These are phyloP conservation scores for Pollenia angustigena DNA, from an alignment of 2,888 invertebrate genomes.

Conservation along the genomic window DNA sequence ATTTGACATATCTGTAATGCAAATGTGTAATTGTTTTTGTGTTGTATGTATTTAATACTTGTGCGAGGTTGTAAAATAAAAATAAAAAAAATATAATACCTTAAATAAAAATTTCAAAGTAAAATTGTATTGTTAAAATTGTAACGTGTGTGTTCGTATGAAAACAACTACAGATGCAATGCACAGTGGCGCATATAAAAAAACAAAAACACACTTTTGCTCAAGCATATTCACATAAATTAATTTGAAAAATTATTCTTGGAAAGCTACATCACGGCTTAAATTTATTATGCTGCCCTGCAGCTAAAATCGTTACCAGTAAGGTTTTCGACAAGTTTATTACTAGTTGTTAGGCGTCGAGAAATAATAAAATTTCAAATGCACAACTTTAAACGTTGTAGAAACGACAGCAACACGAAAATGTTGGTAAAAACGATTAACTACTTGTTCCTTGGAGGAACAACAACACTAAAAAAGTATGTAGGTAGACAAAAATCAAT, in stretches of 20 bases:
- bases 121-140: conserved; percentile 28
- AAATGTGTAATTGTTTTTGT: conserved; percentile 5
- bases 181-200: background rate
- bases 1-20: background rate
- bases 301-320: too few species aligned
- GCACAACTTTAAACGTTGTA: too few species aligned
- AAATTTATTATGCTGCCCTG: background rate
- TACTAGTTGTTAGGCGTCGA: too few species aligned
- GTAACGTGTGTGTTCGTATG: background rate
- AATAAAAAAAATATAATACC: background rate
- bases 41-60: background rate
- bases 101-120: conserved; percentile 20
- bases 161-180: conserved; percentile 14
- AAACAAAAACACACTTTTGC: background rate
- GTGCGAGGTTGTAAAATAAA: conserved; percentile 47
- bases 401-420: too few species aligned
- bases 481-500: too few species aligned
- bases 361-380: too few species aligned
- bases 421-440: too few species aligned
- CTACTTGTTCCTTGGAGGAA: too few species aligned
- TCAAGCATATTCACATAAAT: background rate
- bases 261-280: background rate
- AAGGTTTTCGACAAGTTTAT: too few species aligned
- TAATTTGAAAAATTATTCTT: conserved; percentile 21
- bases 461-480: too few species aligned